Conservation (phyloP, 2,113 vertebrate species). For the Riparia riparia region DNA sequence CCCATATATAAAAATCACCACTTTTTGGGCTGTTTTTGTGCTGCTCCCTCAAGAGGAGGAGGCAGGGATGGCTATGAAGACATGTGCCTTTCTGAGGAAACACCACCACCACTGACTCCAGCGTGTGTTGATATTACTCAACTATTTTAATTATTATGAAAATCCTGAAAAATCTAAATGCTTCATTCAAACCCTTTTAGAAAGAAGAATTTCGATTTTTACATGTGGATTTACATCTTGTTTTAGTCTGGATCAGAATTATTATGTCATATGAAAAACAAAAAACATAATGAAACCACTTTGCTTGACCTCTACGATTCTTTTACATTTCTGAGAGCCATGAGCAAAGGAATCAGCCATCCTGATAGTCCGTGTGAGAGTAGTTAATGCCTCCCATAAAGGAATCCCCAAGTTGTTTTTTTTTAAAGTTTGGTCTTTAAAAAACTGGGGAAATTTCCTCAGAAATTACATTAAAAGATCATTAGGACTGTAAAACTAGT, state of each 20-base stretch:
- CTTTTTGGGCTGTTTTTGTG: neutral
- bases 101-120: neutral
- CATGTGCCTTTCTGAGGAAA: neutral
- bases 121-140: rapidly evolving
- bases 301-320: neutral
- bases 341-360: neutral
- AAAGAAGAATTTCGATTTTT: neutral
- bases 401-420: neutral
- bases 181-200: neutral
- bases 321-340: neutral
- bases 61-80: neutral
- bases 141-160: neutral
- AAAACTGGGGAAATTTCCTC: neutral
- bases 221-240: neutral
- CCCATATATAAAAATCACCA: neutral
- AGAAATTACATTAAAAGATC: neutral
- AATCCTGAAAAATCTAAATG: neutral
- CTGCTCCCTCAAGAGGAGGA: neutral
- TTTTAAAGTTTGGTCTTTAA: neutral
- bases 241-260: neutral
- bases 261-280: neutral
- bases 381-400: neutral
- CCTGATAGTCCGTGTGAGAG: neutral
- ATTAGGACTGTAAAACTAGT: neutral
- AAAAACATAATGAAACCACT: neutral